Evolutionary conservation across 92 coral and sea anemone genomes (phyloP).

Genomic region (Parazoanthus atlanticus): DNA sequence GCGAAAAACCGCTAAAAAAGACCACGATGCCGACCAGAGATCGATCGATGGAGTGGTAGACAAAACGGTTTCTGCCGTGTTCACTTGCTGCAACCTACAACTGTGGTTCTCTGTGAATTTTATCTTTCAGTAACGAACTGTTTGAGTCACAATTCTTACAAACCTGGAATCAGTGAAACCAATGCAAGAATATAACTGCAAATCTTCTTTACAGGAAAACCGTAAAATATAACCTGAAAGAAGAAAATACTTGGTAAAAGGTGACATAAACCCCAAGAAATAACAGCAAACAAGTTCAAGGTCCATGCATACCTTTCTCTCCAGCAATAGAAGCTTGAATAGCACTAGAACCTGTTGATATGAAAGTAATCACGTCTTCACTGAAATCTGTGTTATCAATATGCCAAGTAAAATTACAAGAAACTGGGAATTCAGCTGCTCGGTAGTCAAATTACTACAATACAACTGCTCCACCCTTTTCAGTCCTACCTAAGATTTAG

Average conservation of each 20-base stretch:
- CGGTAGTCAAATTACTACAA: neutral
- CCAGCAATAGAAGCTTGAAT: constrained; percentile 79
- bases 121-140: neutral
- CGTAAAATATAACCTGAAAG: constrained; percentile 76
- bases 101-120: too few relatives aligned
- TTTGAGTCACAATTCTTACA: constrained; percentile 10
- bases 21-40: too few relatives aligned
- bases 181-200: constrained; percentile 72
- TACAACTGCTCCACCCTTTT: too few relatives aligned
- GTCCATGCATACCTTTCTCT: constrained; percentile 62
- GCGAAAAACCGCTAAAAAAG: too few relatives aligned
- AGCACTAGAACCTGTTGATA: constrained; percentile 71
- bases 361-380: neutral
- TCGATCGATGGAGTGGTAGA: too few relatives aligned
- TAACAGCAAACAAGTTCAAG: neutral
- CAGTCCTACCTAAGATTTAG: too few relatives aligned
- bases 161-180: constrained; percentile 84
- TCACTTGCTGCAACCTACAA: too few relatives aligned
- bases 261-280: neutral
- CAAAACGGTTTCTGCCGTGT: too few relatives aligned
- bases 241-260: neutral
- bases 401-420: neutral
- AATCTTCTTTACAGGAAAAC: constrained; percentile 71
- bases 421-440: neutral
- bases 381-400: too few relatives aligned